Evolutionary conservation across 1,140 invertebrate genomes (phyloP).

Genomic region (Melitaea cinxia): DNA sequence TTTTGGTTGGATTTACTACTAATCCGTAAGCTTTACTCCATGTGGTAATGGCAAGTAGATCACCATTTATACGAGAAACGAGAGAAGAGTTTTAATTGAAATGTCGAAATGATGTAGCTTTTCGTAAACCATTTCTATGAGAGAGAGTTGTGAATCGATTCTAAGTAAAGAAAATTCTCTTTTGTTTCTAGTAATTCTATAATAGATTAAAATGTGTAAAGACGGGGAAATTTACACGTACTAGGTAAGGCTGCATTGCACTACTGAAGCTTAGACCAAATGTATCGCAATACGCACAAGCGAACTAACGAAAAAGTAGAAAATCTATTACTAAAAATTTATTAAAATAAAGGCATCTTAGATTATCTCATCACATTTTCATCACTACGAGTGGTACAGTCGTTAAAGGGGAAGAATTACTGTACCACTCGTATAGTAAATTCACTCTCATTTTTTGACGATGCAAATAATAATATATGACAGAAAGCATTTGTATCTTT

Average conservation of each 20-base stretch:
- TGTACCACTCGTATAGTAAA: conserved; percentile 51
- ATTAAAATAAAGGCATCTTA: conserved; percentile 22
- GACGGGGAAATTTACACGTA: conserved; percentile 78
- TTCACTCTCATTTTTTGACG: conserved; percentile 52
- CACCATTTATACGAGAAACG: no score
- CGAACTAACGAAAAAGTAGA: conserved; percentile 43
- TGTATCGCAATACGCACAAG: conserved; percentile 65
- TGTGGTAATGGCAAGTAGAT: no score
- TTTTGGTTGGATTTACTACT: no score
- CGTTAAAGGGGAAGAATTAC: conserved; percentile 76
- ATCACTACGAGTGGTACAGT: conserved; percentile 54
- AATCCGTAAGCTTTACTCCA: no score
- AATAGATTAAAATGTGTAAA: conserved; percentile 65
- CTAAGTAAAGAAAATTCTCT: conserved; percentile 46
- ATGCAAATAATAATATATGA: conserved; percentile 51
- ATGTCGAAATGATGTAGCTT: conserved; percentile 47
- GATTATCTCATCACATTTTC: conserved; percentile 38
- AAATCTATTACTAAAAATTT: conserved; percentile 27
- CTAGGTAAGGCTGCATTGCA: conserved; percentile 65
- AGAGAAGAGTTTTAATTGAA: no score
- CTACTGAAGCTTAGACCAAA: conserved; percentile 70
- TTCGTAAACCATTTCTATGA: conserved; percentile 49
- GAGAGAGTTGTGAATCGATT: conserved; percentile 70
- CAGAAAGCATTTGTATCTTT: conserved; percentile 66
- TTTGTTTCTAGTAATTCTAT: conserved; percentile 49